These are phyloP conservation scores for Orthosia gothica DNA, from an alignment of 2,888 invertebrate genomes.

Conservation along the genomic window DNA sequence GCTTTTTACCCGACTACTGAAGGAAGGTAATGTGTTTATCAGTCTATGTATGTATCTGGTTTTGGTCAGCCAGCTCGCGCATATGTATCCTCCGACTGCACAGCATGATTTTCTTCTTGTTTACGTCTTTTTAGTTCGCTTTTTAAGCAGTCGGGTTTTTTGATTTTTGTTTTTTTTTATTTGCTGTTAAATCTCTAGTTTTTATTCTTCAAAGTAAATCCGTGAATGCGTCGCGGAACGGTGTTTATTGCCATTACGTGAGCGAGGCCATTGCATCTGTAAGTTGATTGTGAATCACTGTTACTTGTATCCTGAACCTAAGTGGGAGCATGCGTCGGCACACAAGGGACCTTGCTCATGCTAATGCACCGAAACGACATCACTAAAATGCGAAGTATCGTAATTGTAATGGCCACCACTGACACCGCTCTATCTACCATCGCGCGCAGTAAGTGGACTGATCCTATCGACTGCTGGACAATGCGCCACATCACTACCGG, in stretches of 20 bases:
- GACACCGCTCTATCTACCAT: constrained; percentile 70
- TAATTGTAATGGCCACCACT: constrained; percentile 72
- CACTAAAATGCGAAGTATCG: constrained; percentile 63
- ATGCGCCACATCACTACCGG: constrained; percentile 64
- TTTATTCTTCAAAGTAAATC: constrained; percentile 6
- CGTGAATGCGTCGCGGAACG: background rate
- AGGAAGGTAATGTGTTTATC: too few relatives aligned
- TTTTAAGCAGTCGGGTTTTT: too few relatives aligned
- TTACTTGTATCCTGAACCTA: constrained; percentile 18
- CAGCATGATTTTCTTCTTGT: too few relatives aligned
- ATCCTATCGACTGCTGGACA: constrained; percentile 73
- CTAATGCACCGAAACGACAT: constrained; percentile 65
- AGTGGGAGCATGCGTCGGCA: constrained; percentile 39
- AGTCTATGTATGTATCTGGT: too few relatives aligned
- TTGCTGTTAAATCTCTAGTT: background rate
- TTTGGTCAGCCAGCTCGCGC: too few relatives aligned
- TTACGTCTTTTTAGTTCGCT: too few relatives aligned
- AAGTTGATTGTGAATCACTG: constrained; percentile 48
- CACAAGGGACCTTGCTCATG: constrained; percentile 39
- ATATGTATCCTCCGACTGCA: too few relatives aligned
- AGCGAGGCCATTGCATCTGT: constrained; percentile 38
- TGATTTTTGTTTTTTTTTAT: background rate
- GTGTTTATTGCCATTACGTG: constrained; percentile 15
- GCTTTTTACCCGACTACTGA: too few relatives aligned
- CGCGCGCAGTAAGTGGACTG: constrained; percentile 64